Evolutionary conservation across 2,888 invertebrate genomes (phyloP).

Genomic region (Apeira syringaria): DNA sequence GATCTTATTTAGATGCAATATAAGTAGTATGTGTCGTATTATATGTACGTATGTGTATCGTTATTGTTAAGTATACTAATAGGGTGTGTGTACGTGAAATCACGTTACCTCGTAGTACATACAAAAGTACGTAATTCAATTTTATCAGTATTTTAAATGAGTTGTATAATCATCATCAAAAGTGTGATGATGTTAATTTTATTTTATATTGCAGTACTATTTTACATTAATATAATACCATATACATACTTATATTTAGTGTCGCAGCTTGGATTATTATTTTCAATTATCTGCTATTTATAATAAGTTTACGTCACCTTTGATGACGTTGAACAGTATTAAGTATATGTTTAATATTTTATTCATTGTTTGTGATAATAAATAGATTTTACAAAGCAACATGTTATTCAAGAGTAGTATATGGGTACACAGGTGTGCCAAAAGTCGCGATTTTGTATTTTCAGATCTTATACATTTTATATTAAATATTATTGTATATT

Average conservation of each 20-base stretch:
- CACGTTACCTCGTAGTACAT: too few relatives aligned
- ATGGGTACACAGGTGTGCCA: constrained; percentile 24
- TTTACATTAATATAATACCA: too few relatives aligned
- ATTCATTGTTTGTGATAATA: constrained; percentile 4
- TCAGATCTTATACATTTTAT: constrained; percentile 19
- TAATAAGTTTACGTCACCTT: not conserved
- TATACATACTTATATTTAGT: too few relatives aligned
- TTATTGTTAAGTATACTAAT: not conserved
- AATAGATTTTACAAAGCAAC: constrained; percentile 10
- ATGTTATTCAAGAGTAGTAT: not conserved
- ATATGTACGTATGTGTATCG: too few relatives aligned
- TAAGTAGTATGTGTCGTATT: too few relatives aligned
- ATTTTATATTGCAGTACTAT: too few relatives aligned
- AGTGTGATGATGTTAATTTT: too few relatives aligned
- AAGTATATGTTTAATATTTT: not conserved
- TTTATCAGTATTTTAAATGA: constrained; percentile 19
- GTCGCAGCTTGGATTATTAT: too few relatives aligned
- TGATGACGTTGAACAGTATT: not conserved
- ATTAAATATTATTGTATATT: constrained; percentile 14
- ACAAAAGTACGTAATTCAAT: constrained; percentile 11
- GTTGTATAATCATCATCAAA: constrained; percentile 10
- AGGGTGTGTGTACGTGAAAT: not conserved
- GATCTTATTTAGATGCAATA: not conserved
- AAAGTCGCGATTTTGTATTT: constrained; percentile 23
- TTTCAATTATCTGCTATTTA: not conserved